A percentile compares a stretch with the other conserved stretches of the same genome.
phyloP scores from a whole-genome alignment of 2,113 vertebrate genomes.

The Sapajus apella region DNA sequence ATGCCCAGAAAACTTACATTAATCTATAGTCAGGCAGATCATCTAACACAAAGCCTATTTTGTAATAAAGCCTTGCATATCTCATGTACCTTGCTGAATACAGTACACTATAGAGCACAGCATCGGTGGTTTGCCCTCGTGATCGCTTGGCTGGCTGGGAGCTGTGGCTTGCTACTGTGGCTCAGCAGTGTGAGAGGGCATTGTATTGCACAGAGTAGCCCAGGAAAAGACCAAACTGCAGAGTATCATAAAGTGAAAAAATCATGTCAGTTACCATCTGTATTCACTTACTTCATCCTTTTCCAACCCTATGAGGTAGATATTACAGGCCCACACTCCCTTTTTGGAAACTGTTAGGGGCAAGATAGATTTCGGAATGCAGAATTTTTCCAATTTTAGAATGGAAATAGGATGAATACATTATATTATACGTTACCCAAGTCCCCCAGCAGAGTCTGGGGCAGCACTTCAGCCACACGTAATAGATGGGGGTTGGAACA shows the following conservation, averaged over 20 bases:
- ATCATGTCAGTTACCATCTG: neutral
- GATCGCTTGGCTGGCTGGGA: neutral
- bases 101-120: neutral
- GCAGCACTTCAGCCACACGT: neutral
- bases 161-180: neutral
- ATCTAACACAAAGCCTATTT: neutral
- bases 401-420: neutral
- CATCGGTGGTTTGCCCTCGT: neutral
- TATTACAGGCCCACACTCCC: too few species aligned
- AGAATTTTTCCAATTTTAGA: neutral
- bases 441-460: neutral
- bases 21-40: neutral
- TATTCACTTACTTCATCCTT: neutral
- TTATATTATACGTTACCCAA: neutral
- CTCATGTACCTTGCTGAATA: neutral
- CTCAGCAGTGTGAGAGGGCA: neutral
- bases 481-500: neutral
- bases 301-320: neutral
- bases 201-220: neutral
- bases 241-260: neutral
- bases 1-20: neutral
- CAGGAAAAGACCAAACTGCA: neutral
- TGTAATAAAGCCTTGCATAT: neutral
- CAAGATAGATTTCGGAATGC: neutral
- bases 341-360: neutral